A percentile compares a stretch with the other conserved stretches of the same genome.
Evolutionary conservation across 2,888 invertebrate genomes (phyloP).

Genomic region (Ormyrus labotus): DNA sequence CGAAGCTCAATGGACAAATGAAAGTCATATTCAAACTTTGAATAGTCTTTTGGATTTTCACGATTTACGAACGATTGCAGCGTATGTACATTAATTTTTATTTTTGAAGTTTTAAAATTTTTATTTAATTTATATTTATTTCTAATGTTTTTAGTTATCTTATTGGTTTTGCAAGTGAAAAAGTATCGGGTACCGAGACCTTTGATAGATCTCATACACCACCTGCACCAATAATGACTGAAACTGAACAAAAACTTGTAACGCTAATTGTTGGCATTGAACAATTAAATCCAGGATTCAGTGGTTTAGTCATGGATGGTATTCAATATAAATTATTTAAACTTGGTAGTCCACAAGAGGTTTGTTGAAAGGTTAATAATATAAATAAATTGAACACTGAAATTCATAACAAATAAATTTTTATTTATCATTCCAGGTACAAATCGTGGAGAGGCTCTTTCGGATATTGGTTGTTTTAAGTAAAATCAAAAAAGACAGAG

Average conservation of each 20-base stretch:
- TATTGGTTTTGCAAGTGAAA: slow-evolving; percentile 62
- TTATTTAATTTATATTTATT: background rate
- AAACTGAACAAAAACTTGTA: slow-evolving; percentile 73
- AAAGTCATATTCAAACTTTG: slow-evolving; percentile 61
- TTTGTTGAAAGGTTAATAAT: slow-evolving; percentile 30
- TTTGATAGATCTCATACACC: slow-evolving; percentile 73
- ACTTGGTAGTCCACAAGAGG: slow-evolving; percentile 55
- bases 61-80: slow-evolving; percentile 62
- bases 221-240: slow-evolving; percentile 76
- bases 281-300: slow-evolving; percentile 62
- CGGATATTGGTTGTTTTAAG: slow-evolving; percentile 65
- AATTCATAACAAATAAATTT: slow-evolving; percentile 42
- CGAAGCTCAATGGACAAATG: slow-evolving; percentile 63
- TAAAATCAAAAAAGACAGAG: slow-evolving; percentile 73
- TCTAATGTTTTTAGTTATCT: slow-evolving; percentile 62
- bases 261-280: slow-evolving; percentile 73
- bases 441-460: slow-evolving; percentile 61
- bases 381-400: slow-evolving; percentile 21
- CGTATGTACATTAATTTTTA: slow-evolving; percentile 60
- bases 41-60: slow-evolving; percentile 59
- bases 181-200: slow-evolving; percentile 61
- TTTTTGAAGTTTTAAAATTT: slow-evolving; percentile 8
- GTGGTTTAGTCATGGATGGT: slow-evolving; percentile 61
- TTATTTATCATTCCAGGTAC: slow-evolving; percentile 58
- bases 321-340: slow-evolving; percentile 67